Percentiles rank a stretch among this genome's conserved stretches.
Conservation (phyloP, 2,113 vertebrate genomes). For the Entelurus aequoreus region DNA sequence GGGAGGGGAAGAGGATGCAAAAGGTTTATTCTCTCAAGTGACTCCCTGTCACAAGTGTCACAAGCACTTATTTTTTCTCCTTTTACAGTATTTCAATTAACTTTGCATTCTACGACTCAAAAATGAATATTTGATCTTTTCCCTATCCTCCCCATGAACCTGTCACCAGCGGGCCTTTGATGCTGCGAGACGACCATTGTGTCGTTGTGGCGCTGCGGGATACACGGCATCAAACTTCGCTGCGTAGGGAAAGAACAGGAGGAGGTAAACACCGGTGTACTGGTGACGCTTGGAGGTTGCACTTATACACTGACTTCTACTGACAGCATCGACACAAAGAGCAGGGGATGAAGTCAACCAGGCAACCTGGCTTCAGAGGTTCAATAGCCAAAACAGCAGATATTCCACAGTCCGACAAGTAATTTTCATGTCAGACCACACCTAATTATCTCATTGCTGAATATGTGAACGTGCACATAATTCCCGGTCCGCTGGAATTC, state of each 20-base stretch:
- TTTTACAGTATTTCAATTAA: constrained; percentile 66
- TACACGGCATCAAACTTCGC: constrained; percentile 66
- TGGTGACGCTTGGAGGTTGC: constrained; percentile 10
- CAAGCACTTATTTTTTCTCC: constrained; percentile 55
- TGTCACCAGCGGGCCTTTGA: constrained; percentile 73
- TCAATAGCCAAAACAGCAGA: no score
- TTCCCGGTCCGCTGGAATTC: no score
- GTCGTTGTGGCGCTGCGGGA: constrained; percentile 67
- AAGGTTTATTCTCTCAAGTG: constrained; percentile 42
- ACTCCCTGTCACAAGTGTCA: constrained; percentile 57
- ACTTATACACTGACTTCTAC: no score
- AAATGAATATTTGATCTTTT: constrained; percentile 74
- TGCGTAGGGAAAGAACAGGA: constrained; percentile 50
- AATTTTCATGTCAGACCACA: no score
- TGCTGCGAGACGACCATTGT: constrained; percentile 61
- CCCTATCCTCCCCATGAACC: constrained; percentile 52
- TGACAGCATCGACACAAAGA: no score
- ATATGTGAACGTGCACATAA: no score
- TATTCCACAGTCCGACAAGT: no score
- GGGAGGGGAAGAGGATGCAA: constrained; percentile 36
- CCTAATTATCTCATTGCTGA: no score
- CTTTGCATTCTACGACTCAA: constrained; percentile 64
- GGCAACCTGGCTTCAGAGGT: no score
- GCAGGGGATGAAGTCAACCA: no score
- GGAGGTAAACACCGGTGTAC: constrained; percentile 59